Percentiles rank a stretch among this genome's conserved stretches.
Conservation (phyloP, 37 sponge, comb jelly and placozoan genomes). For the Amphimedon queenslandica region DNA sequence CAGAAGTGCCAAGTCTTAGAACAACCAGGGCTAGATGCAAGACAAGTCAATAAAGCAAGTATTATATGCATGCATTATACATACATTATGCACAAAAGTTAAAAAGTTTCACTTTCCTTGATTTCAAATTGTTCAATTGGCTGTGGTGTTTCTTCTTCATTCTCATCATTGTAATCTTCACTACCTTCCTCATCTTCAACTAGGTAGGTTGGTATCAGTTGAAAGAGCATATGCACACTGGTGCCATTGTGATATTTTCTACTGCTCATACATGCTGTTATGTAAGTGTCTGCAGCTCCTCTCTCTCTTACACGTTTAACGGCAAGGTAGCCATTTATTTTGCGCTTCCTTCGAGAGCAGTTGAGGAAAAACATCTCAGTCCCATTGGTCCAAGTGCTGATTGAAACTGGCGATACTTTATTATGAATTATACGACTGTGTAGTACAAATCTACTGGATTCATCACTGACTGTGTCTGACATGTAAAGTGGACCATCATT, state of each 20-base stretch:
- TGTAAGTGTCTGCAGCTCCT: conserved; percentile 7
- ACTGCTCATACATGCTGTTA: conserved; percentile 27
- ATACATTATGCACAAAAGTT: too few relatives aligned
- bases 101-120: too few relatives aligned
- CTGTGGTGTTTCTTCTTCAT: neutral
- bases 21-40: too few relatives aligned
- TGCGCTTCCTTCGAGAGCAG: conserved; percentile 16
- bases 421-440: conserved; percentile 11
- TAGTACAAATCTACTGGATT: conserved; percentile 2
- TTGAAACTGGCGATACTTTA: neutral
- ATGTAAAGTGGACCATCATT: conserved; percentile 34
- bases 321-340: conserved; percentile 31
- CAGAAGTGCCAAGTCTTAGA: too few relatives aligned
- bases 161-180: neutral
- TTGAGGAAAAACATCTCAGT: conserved; percentile 34
- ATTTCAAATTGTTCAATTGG: neutral
- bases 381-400: conserved; percentile 22
- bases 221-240: conserved; percentile 23
- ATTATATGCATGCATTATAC: too few relatives aligned
- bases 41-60: too few relatives aligned
- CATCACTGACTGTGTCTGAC: neutral
- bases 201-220: neutral
- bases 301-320: neutral
- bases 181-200: neutral
- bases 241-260: neutral